Evolutionary conservation across 2,113 vertebrate genomes (phyloP), one percentile per base, ranked within the genome.

Genomic region (Capreolus pygargus): DNA sequence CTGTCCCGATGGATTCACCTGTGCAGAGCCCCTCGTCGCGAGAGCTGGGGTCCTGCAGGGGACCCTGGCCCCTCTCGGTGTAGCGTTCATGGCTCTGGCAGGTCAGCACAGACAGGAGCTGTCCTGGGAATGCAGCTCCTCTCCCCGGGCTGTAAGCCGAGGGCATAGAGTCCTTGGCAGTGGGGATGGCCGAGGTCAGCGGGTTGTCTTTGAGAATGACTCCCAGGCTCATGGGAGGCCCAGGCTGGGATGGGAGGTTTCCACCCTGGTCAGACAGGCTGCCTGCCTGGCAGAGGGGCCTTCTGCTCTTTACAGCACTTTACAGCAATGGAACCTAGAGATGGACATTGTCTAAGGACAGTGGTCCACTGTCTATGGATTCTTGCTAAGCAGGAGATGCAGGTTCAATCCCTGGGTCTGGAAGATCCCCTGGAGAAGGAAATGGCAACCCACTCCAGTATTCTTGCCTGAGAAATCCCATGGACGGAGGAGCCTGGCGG

Each of bases 81-180:
- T 33, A 10, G 97, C 95, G 7, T n/a, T 99, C 28, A 47, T 99
- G 7, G 36, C 98, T 30, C 86, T 99, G 30, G 67, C 99, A 83
- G 57, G 99, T 99, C 97, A 99, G 99, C 98, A 27, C 50, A 45
- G 19, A 13, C 11, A 64, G 60, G 52, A 13, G 11, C 2, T 57
- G 6, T 54, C 15, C 39, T 39, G 74, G 79, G 52, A 10, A 16
- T 2, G 5, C 0, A 1, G 45, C 27, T 39, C 25, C 17, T 54
- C 54, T 89, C 7, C 39, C 12, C 1, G 19, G 61, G 16, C 76
- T 3, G 0, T 5, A 5, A 30, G 27, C 36, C n/a, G 27, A 23
- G 39, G 23, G 19, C 5, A 12, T 15, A 2, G 36, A 6, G 23
- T 76, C 58, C 30, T 23, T 33, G 2, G 13, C 16, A 55, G 9